Percentiles rank a stretch among this genome's conserved stretches.
These are phyloP conservation scores for Elanoides forficatus DNA, from an alignment of 2,113 vertebrate genomes.

Conservation along the genomic window DNA sequence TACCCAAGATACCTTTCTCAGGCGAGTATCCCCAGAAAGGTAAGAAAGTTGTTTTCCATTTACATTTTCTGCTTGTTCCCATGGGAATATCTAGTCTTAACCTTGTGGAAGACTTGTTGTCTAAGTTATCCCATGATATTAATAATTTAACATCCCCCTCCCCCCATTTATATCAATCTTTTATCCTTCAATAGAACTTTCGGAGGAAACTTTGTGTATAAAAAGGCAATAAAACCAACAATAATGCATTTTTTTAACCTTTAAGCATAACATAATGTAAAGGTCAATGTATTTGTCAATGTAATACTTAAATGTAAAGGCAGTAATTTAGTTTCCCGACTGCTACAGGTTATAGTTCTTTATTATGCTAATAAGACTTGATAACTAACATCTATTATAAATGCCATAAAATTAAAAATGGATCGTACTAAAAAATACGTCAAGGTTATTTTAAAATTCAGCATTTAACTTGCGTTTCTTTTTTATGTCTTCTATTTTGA, in stretches of 20 bases:
- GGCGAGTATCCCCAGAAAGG: background rate
- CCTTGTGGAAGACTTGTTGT: background rate
- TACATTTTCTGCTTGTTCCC: background rate
- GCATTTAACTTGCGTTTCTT: conserved; percentile 32
- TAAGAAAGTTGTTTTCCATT: background rate
- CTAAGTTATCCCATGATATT: background rate
- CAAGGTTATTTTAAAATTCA: conserved; percentile 56
- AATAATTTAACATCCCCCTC: background rate
- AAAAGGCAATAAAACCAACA: background rate
- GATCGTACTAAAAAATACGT: conserved; percentile 49
- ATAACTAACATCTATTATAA: conserved; percentile 66
- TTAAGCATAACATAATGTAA: conserved; percentile 23
- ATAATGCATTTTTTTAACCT: background rate
- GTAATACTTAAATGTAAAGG: conserved; percentile 63
- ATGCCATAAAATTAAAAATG: conserved; percentile 66
- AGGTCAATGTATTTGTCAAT: conserved; percentile 67
- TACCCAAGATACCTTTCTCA: background rate
- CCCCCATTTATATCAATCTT: background rate
- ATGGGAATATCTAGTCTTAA: background rate
- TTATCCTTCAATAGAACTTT: conserved; percentile 1
- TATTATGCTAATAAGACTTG: conserved; percentile 72
- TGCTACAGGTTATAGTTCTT: conserved; percentile 58
- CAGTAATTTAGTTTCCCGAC: conserved; percentile 62
- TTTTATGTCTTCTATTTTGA: conserved; percentile 61
- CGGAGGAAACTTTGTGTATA: background rate